Percentiles rank a stretch among this genome's conserved stretches.
These are phyloP conservation scores for Leucania comma DNA, from an alignment of 2,888 invertebrate genomes.

Conservation along the genomic window DNA sequence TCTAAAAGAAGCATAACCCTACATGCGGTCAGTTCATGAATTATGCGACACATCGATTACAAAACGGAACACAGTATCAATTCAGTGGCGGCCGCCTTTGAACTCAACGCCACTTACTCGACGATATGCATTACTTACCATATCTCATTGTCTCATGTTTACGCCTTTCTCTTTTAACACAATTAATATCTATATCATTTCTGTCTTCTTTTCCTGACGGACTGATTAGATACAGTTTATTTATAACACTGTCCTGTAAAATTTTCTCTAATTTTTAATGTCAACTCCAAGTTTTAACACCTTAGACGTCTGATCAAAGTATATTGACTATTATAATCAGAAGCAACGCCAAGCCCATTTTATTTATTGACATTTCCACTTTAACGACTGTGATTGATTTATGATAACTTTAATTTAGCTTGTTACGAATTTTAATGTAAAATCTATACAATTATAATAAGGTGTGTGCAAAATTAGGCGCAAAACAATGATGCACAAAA, in stretches of 20 bases:
- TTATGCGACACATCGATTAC: conserved; percentile 83
- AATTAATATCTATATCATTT: conserved; percentile 14
- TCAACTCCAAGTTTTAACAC: conserved; percentile 12
- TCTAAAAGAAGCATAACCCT: conserved; percentile 71
- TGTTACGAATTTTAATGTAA: conserved; percentile 29
- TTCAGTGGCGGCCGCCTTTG: conserved; percentile 78
- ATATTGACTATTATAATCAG: conserved; percentile 40
- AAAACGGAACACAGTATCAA: conserved; percentile 82
- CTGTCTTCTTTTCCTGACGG: background rate
- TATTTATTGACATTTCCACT: conserved; percentile 39
- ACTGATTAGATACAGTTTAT: conserved; percentile 23
- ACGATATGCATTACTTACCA: conserved; percentile 61
- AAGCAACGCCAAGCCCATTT: conserved; percentile 38
- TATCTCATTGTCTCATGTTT: conserved; percentile 57
- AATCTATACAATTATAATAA: conserved; percentile 52
- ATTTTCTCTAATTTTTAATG: background rate
- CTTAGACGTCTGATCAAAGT: conserved; percentile 7
- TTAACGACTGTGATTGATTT: conserved; percentile 53
- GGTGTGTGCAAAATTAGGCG: conserved; percentile 70
- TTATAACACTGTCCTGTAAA: conserved; percentile 16
- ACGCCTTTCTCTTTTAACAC: conserved; percentile 56
- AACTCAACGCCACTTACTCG: conserved; percentile 69
- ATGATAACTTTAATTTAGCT: conserved; percentile 43
- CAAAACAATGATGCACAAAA: conserved; percentile 72
- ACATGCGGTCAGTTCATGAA: conserved; percentile 73